Percentiles rank a stretch among this genome's conserved stretches.
Conservation (phyloP, 1,140 invertebrate species). For the Anoplophora glabripennis region DNA sequence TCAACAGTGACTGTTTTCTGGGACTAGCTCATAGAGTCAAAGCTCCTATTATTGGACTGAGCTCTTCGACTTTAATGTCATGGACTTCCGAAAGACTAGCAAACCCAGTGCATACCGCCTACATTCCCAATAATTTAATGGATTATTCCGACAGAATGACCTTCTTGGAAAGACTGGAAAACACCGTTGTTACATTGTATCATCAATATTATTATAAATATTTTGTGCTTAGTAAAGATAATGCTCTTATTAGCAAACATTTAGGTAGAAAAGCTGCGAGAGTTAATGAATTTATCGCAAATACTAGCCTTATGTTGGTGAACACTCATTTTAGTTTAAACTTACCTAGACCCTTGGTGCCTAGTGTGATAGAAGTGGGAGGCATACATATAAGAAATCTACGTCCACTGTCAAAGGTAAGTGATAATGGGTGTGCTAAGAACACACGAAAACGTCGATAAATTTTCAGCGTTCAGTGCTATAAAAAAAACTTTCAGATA, state of each 20-base stretch:
- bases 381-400: slow-evolving; percentile 53
- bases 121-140: slow-evolving; percentile 55
- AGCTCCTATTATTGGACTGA: slow-evolving; percentile 56
- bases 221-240: slow-evolving; percentile 21
- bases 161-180: slow-evolving; percentile 56
- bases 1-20: slow-evolving; percentile 64
- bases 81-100: slow-evolving; percentile 50
- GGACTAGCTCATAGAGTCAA: slow-evolving; percentile 54
- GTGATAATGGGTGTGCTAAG: slow-evolving; percentile 18
- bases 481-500: no score
- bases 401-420: slow-evolving; percentile 57
- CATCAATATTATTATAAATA: slow-evolving; percentile 19
- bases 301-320: slow-evolving; percentile 54
- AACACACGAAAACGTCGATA: no score
- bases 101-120: slow-evolving; percentile 57
- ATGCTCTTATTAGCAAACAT: slow-evolving; percentile 37
- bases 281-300: slow-evolving; percentile 25
- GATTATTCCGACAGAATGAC: slow-evolving; percentile 51
- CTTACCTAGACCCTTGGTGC: slow-evolving; percentile 50
- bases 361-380: slow-evolving; percentile 57
- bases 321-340: slow-evolving; percentile 59
- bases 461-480: no score
- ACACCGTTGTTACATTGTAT: slow-evolving; percentile 25
- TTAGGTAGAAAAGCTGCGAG: slow-evolving; percentile 43
- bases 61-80: slow-evolving; percentile 56